Conservation (phyloP, 2,888 invertebrate species). For the Leptinotarsa tumamoca region DNA sequence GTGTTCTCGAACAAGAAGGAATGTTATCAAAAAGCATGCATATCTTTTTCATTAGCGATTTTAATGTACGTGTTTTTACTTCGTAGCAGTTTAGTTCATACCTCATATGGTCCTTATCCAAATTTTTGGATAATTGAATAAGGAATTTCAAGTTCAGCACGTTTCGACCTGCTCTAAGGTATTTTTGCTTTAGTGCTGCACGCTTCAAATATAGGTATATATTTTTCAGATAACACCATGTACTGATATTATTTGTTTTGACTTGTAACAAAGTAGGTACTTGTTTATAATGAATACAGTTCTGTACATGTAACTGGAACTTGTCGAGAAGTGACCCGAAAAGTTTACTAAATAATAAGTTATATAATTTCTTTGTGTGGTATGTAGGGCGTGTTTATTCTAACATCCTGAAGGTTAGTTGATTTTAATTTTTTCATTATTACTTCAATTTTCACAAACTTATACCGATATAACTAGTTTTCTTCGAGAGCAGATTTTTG, state of each 20-base stretch:
- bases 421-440: too few species aligned
- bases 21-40: neutral
- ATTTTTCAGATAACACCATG: neutral
- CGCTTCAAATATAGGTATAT: neutral
- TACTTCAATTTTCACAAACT: too few species aligned
- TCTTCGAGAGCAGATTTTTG: too few species aligned
- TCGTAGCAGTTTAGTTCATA: neutral
- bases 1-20: neutral
- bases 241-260: slow-evolving; percentile 1
- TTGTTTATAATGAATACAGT: neutral
- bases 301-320: too few species aligned
- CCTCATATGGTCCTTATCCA: neutral
- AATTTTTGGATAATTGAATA: neutral
- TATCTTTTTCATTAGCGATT: neutral
- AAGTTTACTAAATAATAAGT: too few species aligned
- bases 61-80: neutral
- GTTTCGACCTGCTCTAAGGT: neutral
- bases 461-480: too few species aligned
- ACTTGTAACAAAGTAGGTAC: slow-evolving; percentile 3
- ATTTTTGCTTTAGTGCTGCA: neutral
- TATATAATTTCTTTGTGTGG: too few species aligned
- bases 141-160: neutral
- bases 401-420: too few species aligned
- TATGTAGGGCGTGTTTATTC: too few species aligned
- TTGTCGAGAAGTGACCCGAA: too few species aligned